Conservation (phyloP, 2,888 invertebrate species). For the Balanococcus diminutus region DNA sequence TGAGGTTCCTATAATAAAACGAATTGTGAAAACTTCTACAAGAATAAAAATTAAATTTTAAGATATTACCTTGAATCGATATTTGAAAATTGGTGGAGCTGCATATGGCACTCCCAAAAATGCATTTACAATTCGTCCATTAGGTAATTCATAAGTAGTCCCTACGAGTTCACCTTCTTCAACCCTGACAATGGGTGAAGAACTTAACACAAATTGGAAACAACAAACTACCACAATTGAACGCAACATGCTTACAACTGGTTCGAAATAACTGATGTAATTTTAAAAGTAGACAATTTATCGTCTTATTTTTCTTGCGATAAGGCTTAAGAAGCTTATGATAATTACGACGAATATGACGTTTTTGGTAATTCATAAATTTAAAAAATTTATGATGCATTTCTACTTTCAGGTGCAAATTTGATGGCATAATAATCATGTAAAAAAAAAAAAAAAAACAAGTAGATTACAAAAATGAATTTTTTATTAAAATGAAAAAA, state of each 20-base stretch:
- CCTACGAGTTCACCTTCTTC: slow-evolving; percentile 56
- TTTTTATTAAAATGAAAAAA: background rate
- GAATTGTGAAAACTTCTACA: background rate
- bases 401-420: background rate
- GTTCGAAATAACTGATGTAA: background rate
- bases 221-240: background rate
- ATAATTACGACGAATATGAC: background rate
- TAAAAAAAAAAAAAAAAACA: too few relatives aligned
- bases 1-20: slow-evolving; percentile 64
- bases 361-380: background rate
- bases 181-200: slow-evolving; percentile 45
- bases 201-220: background rate
- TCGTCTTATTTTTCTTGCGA: background rate
- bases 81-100: slow-evolving; percentile 58
- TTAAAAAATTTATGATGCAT: background rate
- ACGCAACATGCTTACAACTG: background rate
- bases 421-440: too few relatives aligned
- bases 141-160: slow-evolving; percentile 18
- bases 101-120: slow-evolving; percentile 59
- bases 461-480: background rate
- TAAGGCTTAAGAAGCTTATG: background rate
- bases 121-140: slow-evolving; percentile 54
- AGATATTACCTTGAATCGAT: slow-evolving; percentile 58
- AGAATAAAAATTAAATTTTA: too few relatives aligned
- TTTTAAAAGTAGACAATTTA: background rate